phyloP scores from a whole-genome alignment of 2,113 vertebrate genomes.

The Semnornis frantzii region DNA sequence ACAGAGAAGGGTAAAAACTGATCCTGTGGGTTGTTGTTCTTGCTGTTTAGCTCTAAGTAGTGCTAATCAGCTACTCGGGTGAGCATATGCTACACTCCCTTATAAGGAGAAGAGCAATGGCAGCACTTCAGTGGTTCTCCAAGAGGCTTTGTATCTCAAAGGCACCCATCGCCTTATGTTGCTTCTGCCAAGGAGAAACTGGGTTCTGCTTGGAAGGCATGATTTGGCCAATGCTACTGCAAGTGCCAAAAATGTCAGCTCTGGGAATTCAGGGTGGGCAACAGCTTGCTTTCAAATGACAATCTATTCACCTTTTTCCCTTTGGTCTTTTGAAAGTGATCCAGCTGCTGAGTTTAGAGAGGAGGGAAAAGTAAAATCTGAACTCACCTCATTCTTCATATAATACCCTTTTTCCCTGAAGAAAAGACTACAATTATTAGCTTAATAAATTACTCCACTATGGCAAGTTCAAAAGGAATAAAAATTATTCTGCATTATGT shows the following conservation, averaged over 20 bases:
- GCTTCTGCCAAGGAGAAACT: constrained; percentile 23
- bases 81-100: constrained; percentile 48
- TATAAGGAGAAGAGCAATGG: constrained; percentile 49
- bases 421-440: neutral
- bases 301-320: constrained; percentile 35
- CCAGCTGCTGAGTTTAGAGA: neutral
- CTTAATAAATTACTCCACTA: neutral
- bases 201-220: constrained; percentile 34
- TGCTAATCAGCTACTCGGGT: constrained; percentile 44
- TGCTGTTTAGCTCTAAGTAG: constrained; percentile 30
- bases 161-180: constrained; percentile 37
- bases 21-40: neutral
- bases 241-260: constrained; percentile 40
- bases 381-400: neutral
- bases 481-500: neutral
- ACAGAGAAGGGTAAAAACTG: neutral
- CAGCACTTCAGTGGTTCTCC: constrained; percentile 47
- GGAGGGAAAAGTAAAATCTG: neutral
- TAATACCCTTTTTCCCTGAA: neutral
- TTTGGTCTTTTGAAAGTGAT: constrained; percentile 1
- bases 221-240: neutral
- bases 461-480: neutral
- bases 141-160: constrained; percentile 45
- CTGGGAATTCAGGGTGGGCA: constrained; percentile 34
- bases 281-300: constrained; percentile 39